Evolutionary conservation across 2,888 invertebrate species (phyloP).

Genomic region (Harpalus rubripes): DNA sequence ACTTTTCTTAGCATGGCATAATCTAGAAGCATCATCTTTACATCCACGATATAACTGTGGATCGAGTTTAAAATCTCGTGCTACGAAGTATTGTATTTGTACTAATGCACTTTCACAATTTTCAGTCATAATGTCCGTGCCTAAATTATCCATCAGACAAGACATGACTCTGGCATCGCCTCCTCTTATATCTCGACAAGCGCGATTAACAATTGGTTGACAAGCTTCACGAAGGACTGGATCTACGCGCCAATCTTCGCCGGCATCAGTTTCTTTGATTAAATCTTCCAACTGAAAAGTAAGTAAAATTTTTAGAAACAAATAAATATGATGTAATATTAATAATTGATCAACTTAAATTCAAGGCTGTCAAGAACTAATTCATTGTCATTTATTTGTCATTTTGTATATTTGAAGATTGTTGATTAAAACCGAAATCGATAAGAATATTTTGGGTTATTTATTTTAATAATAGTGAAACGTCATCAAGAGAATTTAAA

Average conservation of each 20-base stretch:
- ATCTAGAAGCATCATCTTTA: conserved; percentile 89
- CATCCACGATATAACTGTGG: conserved; percentile 93
- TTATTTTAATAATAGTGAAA: too few species aligned
- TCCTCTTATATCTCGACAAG: conserved; percentile 86
- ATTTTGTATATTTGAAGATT: too few species aligned
- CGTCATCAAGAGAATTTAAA: too few species aligned
- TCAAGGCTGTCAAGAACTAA: too few species aligned
- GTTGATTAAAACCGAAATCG: too few species aligned
- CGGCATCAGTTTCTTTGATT: conserved; percentile 93
- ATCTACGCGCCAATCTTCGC: conserved; percentile 97
- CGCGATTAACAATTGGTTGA: conserved; percentile 88
- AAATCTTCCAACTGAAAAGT: conserved; percentile 84
- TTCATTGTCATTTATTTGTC: too few species aligned
- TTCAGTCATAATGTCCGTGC: conserved; percentile 89
- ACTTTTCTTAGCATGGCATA: conserved; percentile 88
- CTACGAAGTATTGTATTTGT: conserved; percentile 98
- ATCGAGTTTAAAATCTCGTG: conserved; percentile 95
- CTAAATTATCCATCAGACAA: conserved; percentile 94
- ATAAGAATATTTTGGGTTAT: too few species aligned
- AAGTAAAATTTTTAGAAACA: not conserved
- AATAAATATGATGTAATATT: too few species aligned
- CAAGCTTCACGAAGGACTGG: conserved; percentile 93
- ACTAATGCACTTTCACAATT: conserved; percentile 95
- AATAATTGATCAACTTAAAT: too few species aligned
- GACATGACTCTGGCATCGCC: conserved; percentile 92